These are phyloP conservation scores for Otolemur garnettii DNA, from an alignment of 2,113 vertebrate genomes.

Conservation along the genomic window DNA sequence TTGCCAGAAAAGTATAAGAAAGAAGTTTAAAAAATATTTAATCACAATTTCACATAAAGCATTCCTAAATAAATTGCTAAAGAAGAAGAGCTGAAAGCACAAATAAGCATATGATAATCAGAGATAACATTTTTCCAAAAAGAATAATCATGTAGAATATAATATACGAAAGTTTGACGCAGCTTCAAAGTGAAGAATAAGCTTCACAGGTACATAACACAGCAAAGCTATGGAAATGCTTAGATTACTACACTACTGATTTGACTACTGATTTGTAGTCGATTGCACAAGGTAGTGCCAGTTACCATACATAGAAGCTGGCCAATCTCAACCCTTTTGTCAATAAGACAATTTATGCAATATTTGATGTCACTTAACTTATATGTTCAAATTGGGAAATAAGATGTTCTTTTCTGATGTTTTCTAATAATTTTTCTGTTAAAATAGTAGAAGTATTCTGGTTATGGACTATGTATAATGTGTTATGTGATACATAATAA, in stretches of 20 bases:
- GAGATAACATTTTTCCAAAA: constrained; percentile 49
- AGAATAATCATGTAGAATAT: constrained; percentile 15
- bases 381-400: neutral
- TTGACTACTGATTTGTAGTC: neutral
- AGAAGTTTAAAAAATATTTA: constrained; percentile 3
- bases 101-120: neutral
- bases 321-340: neutral
- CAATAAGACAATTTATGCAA: constrained; percentile 40
- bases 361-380: constrained; percentile 29
- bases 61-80: constrained; percentile 36
- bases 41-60: neutral
- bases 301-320: neutral
- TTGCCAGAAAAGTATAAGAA: neutral
- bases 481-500: neutral
- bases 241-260: neutral
- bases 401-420: neutral
- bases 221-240: neutral
- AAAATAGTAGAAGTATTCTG: neutral
- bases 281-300: neutral
- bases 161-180: neutral
- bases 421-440: constrained; percentile 52
- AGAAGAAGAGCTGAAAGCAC: neutral
- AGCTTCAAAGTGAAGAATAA: constrained; percentile 19
- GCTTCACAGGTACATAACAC: neutral
- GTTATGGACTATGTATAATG: neutral